Evolutionary conservation across 2,888 invertebrate genomes (phyloP), one percentile per base, ranked within the genome.

Genomic region (Protodeltote pygarga): DNA sequence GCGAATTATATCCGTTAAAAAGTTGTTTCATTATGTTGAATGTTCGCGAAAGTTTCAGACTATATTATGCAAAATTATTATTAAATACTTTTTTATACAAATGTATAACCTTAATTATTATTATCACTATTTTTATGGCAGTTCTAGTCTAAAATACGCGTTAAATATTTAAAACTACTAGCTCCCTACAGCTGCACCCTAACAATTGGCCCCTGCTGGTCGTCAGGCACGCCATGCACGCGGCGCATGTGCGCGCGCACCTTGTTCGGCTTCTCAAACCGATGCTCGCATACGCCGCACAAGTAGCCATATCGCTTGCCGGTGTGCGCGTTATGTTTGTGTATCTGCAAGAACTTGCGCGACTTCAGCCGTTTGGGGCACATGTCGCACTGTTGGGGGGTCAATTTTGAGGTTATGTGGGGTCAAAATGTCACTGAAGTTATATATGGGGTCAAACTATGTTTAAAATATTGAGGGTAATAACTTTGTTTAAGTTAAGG

Each of bases 261-360:
- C 38, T 90, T 90, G 65, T 91, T 90, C 13, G 90, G 90, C 49
- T 89, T 90, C 76, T 91, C 89, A 70, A 90, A 90, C 34, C 88
- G 79, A 42, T 87, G 89, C 40, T 79, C 83, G 72, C 91, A 91
- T 8, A 89, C 71, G 0, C 79, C 70, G 53, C 90, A 91, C 9
- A 90, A 74, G 53, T 91, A 89, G 0, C 85, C 88, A 66, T 90
- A 91, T 0, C 84, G 76, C 39, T 79, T 79, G 49, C 90, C 91
- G 0, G 89, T 90, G 75, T 91, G 91, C 19, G 86, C 87, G 73
- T 89, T 89, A 74, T 90, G 89, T 23, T 86, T 87, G 77, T 91
- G 91, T 1, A 91, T 91, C 54, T 90, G 89, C 0, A 90, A 89
- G 71, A 90, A 87, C 75, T 90, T 90, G 68, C 82, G 81, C 21